A percentile compares a stretch with the other conserved stretches of the same genome.
Evolutionary conservation across 2,888 invertebrate species (phyloP).

Genomic region (Metallyticus violacea): DNA sequence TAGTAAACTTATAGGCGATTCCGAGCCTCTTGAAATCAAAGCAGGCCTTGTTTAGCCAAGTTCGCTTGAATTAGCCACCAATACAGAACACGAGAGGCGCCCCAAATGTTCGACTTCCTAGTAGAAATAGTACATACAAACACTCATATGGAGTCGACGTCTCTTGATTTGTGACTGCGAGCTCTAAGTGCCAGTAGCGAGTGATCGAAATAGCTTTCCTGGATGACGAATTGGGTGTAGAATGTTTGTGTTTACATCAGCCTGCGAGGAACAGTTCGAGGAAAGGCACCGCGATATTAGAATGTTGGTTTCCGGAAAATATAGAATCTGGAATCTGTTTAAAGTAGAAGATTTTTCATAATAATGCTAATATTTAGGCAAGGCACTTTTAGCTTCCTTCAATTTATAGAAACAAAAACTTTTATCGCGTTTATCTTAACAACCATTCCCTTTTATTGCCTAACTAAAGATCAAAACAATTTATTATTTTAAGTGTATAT

Average conservation of each 20-base stretch:
- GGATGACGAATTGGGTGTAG: neutral
- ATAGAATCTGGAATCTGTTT: neutral
- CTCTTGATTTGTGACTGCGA: constrained; percentile 10
- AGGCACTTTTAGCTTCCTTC: too few relatives aligned
- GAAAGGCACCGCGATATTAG: neutral
- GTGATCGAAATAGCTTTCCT: neutral
- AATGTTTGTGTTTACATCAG: neutral
- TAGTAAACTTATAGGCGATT: too few relatives aligned
- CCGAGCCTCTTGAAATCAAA: too few relatives aligned
- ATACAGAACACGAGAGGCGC: too few relatives aligned
- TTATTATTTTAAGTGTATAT: too few relatives aligned
- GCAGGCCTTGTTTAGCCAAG: too few relatives aligned
- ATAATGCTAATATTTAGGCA: too few relatives aligned
- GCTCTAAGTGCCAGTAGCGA: neutral
- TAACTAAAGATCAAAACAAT: too few relatives aligned
- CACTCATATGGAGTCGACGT: constrained; percentile 2
- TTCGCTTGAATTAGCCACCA: neutral
- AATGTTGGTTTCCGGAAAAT: neutral
- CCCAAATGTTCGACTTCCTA: neutral
- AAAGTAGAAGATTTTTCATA: too few relatives aligned
- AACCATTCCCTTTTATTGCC: too few relatives aligned
- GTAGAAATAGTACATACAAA: constrained; percentile 8
- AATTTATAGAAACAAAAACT: too few relatives aligned
- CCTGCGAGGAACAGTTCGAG: neutral
- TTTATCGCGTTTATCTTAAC: too few relatives aligned